phyloP scores from a whole-genome alignment of 2,113 vertebrate species.

The Antigone vipio region DNA sequence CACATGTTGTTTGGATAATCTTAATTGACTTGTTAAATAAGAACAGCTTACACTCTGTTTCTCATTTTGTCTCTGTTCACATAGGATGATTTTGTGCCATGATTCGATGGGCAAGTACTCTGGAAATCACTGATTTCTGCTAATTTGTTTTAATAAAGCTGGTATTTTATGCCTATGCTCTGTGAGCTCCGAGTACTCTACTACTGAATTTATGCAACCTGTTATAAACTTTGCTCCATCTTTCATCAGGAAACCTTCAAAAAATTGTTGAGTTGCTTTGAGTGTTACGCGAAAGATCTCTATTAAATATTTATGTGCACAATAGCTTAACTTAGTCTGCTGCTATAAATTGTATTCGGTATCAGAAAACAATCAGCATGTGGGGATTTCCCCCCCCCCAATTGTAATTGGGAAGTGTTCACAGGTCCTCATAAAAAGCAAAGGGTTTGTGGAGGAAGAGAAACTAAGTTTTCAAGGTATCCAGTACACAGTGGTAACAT shows the following conservation, averaged over 20 bases:
- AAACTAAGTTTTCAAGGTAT: background rate
- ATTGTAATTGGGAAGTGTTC: background rate
- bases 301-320: background rate
- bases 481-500: background rate
- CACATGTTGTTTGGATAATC: conserved; percentile 14
- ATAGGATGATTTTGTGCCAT: background rate
- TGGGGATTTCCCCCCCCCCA: background rate
- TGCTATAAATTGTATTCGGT: background rate
- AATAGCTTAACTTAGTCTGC: background rate
- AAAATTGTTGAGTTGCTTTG: background rate
- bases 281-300: background rate
- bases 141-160: background rate
- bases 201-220: background rate
- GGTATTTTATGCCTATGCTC: background rate
- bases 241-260: background rate
- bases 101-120: background rate
- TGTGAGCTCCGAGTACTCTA: background rate
- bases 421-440: background rate
- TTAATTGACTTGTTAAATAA: conserved; percentile 6
- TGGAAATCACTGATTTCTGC: background rate
- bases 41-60: background rate
- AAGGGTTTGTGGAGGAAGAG: background rate
- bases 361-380: background rate
- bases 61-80: background rate
- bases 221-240: background rate